Percentiles rank a stretch among this genome's conserved stretches.
phyloP scores from a whole-genome alignment of 1,140 invertebrate genomes.

The Eueides isabella region DNA sequence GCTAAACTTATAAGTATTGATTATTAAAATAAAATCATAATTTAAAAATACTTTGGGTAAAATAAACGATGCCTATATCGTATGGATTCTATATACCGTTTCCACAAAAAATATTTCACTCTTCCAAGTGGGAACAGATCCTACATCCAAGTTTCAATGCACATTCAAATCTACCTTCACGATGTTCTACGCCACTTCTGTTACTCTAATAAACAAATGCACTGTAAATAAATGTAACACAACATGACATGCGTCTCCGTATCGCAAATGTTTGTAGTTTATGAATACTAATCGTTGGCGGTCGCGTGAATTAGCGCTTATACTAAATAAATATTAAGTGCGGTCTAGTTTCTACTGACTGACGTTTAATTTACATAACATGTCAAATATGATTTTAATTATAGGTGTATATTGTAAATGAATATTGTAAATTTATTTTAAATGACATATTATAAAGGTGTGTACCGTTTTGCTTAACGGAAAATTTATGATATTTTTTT shows the following conservation, averaged over 20 bases:
- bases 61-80: too few species aligned
- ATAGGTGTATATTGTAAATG: not conserved
- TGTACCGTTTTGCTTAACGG: too few species aligned
- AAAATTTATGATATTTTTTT: not conserved
- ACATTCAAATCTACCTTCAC: not conserved
- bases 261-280: slow-evolving; percentile 33
- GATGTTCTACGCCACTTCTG: not conserved
- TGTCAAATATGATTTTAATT: slow-evolving; percentile 13
- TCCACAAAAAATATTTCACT: not conserved
- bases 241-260: slow-evolving; percentile 38
- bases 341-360: slow-evolving; percentile 11
- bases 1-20: too few species aligned
- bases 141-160: too few species aligned
- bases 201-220: slow-evolving; percentile 23
- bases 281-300: slow-evolving; percentile 39
- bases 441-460: not conserved
- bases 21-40: too few species aligned
- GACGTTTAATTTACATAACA: slow-evolving; percentile 1
- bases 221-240: slow-evolving; percentile 40
- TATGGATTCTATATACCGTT: not conserved
- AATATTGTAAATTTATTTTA: not conserved
- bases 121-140: not conserved
- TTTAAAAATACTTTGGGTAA: too few species aligned
- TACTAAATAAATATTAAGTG: slow-evolving; percentile 16
- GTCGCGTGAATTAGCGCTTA: slow-evolving; percentile 28